A percentile compares a stretch with the other conserved stretches of the same genome.
phyloP scores from a whole-genome alignment of 2,888 invertebrate genomes.

The Agriopis marginaria region DNA sequence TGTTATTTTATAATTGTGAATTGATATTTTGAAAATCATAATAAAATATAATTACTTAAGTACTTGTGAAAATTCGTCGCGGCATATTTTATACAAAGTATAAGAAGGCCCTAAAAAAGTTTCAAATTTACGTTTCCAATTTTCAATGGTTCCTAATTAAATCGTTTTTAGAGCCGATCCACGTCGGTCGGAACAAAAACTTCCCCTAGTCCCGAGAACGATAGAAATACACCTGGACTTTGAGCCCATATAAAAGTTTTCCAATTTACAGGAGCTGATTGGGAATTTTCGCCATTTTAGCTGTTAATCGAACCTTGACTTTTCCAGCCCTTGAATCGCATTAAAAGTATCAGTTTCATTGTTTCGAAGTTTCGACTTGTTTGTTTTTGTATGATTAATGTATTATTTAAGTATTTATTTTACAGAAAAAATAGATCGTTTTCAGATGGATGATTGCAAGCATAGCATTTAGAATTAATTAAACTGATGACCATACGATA shows the following conservation, averaged over 20 bases:
- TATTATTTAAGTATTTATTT: background rate
- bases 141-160: conserved; percentile 64
- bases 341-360: conserved; percentile 63
- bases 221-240: conserved; percentile 85
- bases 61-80: conserved; percentile 3
- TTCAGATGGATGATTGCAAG: background rate
- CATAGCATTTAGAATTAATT: background rate
- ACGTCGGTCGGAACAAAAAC: conserved; percentile 68
- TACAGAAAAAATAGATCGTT: too few relatives aligned
- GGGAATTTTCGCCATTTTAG: conserved; percentile 84
- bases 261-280: conserved; percentile 85
- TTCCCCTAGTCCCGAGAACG: conserved; percentile 65
- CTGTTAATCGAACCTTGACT: conserved; percentile 83
- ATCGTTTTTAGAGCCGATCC: conserved; percentile 68
- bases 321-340: conserved; percentile 72
- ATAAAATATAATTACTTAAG: too few relatives aligned
- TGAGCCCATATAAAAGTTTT: conserved; percentile 85
- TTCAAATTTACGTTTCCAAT: conserved; percentile 39
- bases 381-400: conserved; percentile 16
- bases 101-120: conserved; percentile 32
- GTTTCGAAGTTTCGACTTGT: conserved; percentile 31
- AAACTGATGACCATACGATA: too few relatives aligned
- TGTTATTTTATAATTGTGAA: too few relatives aligned
- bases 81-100: background rate
- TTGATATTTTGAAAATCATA: too few relatives aligned